Evolutionary conservation across 2,797 vertebrate genomes (phyloP).

Genomic region (Adrianichthys oophorus): DNA sequence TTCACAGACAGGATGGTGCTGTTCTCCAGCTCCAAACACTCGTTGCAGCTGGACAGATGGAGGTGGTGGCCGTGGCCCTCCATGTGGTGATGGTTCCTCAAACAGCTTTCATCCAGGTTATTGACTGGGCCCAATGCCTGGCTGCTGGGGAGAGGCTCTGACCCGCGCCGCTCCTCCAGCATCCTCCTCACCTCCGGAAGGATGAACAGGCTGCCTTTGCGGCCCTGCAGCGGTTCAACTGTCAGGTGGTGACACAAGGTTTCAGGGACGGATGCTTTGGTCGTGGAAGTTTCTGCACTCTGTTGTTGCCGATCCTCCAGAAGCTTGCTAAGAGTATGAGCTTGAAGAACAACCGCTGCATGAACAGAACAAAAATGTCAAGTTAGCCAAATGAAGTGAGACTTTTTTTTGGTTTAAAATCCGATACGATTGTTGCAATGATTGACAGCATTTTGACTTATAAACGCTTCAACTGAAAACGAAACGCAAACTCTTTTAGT

Average conservation of each 20-base stretch:
- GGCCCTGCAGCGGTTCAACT: background rate
- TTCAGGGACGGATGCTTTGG: constrained; percentile 6
- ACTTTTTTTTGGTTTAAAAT: no score
- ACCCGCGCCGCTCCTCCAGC: constrained; percentile 52
- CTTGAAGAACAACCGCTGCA: constrained; percentile 85
- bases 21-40: constrained; percentile 91
- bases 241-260: constrained; percentile 24
- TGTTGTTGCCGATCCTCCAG: constrained; percentile 37
- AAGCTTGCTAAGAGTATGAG: constrained; percentile 74
- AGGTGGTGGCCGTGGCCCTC: constrained; percentile 78
- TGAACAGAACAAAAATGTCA: constrained; percentile 1
- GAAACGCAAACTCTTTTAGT: no score
- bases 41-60: constrained; percentile 90
- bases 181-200: constrained; percentile 20
- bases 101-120: constrained; percentile 35
- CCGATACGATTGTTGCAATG: no score
- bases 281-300: constrained; percentile 10
- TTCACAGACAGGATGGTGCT: constrained; percentile 92
- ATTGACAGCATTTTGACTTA: no score
- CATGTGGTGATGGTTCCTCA: constrained; percentile 68
- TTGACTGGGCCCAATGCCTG: constrained; percentile 8
- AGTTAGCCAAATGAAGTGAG: no score
- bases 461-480: no score
- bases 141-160: constrained; percentile 42
- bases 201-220: constrained; percentile 52